Base-by-base conservation (phyloP, 2,888 invertebrate species). In the Antitype chi region DNA sequence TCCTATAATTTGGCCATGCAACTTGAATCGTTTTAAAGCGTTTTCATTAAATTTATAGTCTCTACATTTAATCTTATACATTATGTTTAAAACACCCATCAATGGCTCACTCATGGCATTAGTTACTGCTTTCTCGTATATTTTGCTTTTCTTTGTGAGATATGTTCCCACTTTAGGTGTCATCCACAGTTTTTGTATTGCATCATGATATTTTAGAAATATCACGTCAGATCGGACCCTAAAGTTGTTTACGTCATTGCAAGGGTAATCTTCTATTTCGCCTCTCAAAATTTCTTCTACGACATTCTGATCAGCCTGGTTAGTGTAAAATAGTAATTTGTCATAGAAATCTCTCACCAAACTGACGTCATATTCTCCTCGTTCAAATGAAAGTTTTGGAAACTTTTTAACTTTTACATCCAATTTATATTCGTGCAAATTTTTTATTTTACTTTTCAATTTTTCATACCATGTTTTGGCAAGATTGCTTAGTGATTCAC, bases 151-250 rank as follows among this genome's bases (percentile, higher is more conserved):
- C 55, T 78, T 69, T 23, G 79, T 80, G 1, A 86, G 67, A 47
- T 84, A 86, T 9, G 53, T n/a, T n/a, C 55, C 81, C 6, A n/a
- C 20, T 63, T 73, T 76, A 13, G 84, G 68, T 0, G n/a, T 6
- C 82, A 86, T 77, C 86, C 86, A 87, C 62, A 80, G 68, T 32
- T 71, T 82, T 53, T 82, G 85, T 43, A 86, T 82, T 66, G 75
- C 74, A 32, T 84, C 49, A 25, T 86, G 85, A 55, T 81, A 86
- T 59, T 78, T 74, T n/a, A 80, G 59, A 23, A 70, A 86, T 32
- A 86, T 75, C 0, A 70, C 52, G 25, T 79, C 82, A 20, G 85
- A 72, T 15, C 67, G 72, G 13, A 59, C 53, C 52, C 63, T 72
- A 53, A 84, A 80, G 9, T 63, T 73, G 1, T 67, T 70, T 0